Base-by-base conservation (phyloP, 2,888 invertebrate species). In the Nomada goodeniana region DNA sequence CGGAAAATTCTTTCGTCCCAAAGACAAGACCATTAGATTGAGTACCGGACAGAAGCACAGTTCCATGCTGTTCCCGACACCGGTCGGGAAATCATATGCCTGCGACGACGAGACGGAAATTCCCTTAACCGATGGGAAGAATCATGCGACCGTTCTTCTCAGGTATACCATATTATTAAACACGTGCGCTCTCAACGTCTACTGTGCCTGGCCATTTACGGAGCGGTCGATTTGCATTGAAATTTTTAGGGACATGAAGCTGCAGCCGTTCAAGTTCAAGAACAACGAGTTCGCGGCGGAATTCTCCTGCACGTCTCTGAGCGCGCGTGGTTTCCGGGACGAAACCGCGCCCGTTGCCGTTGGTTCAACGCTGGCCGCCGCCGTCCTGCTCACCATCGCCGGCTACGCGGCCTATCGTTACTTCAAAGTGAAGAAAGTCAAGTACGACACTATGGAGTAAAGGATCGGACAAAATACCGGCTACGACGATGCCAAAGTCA, bases 391-490 rank as follows among this genome's bases (percentile, higher is more conserved):
- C 20, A 98, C 97, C 0, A 95, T 98, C 29, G 95, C 97, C 2
- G 98, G 97, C 0, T 98, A 98, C 91, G 98, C 97, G 0, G 96
- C 97, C 75, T 97, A 96, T 95, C 96, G 98, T 89, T 97, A 98
- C 92, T 96, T 98, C 92, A 97, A 98, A 94, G 96, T 98, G 65
- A 98, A 98, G 94, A 98, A 98, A 94, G 97, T 98, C 2, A 97
- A 98, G 91, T 98, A 98, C 92, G 98, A 98, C 92, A 97, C 97
- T 15, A 98, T 98, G 98, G 97, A 98, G 94, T 98, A 96, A 94
- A 86, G n/a, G 52, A 23, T 3, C n/a, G 7, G 26, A 1, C 11
- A 11, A 23, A 13, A 63, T 57, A 59, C 44, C 68, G 60, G 70
- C 77, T 26, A 75, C 29, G 82, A 80, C 77, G 80, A 84, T 86